phyloP scores from a whole-genome alignment of 2,888 invertebrate species.

The Furcula furcula region DNA sequence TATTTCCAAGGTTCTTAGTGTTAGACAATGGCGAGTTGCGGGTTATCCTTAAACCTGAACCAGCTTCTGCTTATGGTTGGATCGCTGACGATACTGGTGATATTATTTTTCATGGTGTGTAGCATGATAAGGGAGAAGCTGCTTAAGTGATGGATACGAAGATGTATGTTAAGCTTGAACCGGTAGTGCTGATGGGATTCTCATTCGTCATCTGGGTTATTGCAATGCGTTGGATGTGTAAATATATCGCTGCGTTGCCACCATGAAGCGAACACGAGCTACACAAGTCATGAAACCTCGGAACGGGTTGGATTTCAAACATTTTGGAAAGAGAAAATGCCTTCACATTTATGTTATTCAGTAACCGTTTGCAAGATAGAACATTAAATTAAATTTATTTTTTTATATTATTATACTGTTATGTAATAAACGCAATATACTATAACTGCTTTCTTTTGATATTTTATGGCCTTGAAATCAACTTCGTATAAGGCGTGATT shows the following conservation, averaged over 20 bases:
- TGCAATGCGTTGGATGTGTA: conserved; percentile 40
- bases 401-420: conserved; percentile 3
- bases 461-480: too few species aligned
- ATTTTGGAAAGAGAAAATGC: conserved; percentile 17
- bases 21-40: conserved; percentile 12
- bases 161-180: too few species aligned
- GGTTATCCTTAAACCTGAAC: conserved; percentile 22
- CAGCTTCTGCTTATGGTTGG: conserved; percentile 35
- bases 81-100: conserved; percentile 26
- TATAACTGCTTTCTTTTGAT: neutral
- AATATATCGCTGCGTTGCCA: conserved; percentile 32
- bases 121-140: conserved; percentile 7
- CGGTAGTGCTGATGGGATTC: conserved; percentile 31
- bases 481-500: too few species aligned
- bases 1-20: conserved; percentile 43
- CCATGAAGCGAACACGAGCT: too few species aligned
- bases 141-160: neutral
- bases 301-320: neutral
- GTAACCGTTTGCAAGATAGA: neutral
- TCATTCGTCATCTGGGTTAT: conserved; percentile 47
- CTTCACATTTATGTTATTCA: neutral
- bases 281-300: neutral
- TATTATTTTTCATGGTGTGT: conserved; percentile 32
- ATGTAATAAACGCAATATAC: conserved; percentile 11
- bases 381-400: conserved; percentile 2